Conservation (phyloP, 1,140 invertebrate genomes). For the Contarinia nasturtii region DNA sequence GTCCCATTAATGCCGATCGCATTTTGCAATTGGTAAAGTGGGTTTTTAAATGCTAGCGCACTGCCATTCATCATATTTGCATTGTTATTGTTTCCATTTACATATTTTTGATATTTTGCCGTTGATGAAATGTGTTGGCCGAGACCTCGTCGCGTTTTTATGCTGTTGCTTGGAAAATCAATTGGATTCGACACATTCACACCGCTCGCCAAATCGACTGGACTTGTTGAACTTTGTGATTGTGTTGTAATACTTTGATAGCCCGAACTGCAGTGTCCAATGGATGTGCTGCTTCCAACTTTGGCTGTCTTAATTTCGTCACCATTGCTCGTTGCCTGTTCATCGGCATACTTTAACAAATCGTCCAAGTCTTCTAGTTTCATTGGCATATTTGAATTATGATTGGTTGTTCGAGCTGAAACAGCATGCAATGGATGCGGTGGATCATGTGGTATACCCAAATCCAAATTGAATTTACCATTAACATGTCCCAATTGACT, state of each 20-base stretch:
- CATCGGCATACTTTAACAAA: constrained; percentile 42
- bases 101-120: not conserved
- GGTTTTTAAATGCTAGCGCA: constrained; percentile 72
- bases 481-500: constrained; percentile 9
- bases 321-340: constrained; percentile 32
- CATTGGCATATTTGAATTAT: constrained; percentile 26
- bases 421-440: constrained; percentile 16
- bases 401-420: constrained; percentile 13
- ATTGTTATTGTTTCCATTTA: constrained; percentile 4
- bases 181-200: constrained; percentile 17
- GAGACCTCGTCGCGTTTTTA: not conserved
- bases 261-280: constrained; percentile 73
- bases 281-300: constrained; percentile 51
- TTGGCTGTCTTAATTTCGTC: constrained; percentile 28
- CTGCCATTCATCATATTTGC: constrained; percentile 17
- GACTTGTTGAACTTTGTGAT: constrained; percentile 65
- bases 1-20: constrained; percentile 4
- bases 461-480: constrained; percentile 12
- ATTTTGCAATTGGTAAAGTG: constrained; percentile 57
- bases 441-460: constrained; percentile 22
- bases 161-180: not conserved
- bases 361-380: constrained; percentile 54
- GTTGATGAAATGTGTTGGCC: not conserved
- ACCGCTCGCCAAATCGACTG: constrained; percentile 44
- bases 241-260: constrained; percentile 82